Evolutionary conservation across 2,797 vertebrate species (phyloP), one percentile per base, ranked within the genome.

Genomic region (Sparidentex hasta): DNA sequence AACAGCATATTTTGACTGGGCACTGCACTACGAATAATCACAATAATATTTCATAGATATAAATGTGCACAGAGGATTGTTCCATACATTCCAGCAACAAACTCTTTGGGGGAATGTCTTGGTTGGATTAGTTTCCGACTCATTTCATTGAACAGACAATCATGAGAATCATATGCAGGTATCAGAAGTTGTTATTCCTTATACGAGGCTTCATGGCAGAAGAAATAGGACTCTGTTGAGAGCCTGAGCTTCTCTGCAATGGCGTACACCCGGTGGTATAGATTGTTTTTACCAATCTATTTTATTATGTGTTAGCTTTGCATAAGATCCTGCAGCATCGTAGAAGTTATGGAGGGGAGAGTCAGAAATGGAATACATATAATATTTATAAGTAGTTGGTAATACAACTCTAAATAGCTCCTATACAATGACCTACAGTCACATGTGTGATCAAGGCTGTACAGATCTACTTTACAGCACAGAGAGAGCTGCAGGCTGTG

Each of bases 401-500:
- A 8, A 23, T 11, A 18, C 6, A 66, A 21, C n/a, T 63, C 13
- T 52, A 41, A 51, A 65, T 9, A 43, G 14, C n/a, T n/a, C 14
- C 23, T 27, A 18, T 27, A 13, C 14, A 59, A 7, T 51, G 18
- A 58, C 21, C 50, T 14, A 57, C 6, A 9, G 38, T 0, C 25
- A 7, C 4, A 3, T 16, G 11, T 8, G 29, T 58, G n/a, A 2
- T 54, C 11, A 29, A 7, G 3, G 18, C 57, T 64, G 18, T 27
- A 3, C 43, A 33, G 57, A 43, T 72, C 11, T 38, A 54, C 11
- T 20, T 2, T 46, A 50, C 9, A 41, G 6, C 27, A 56, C 5
- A 46, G 17, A 52, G 20, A 74, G 18, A 71, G 18, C 65, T 68
- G 41, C 44, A 48, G 63, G 67, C 12, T 55, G 18, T 58, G 50